phyloP scores from a whole-genome alignment of 2,888 invertebrate genomes.

The Eremobia ochroleuca region DNA sequence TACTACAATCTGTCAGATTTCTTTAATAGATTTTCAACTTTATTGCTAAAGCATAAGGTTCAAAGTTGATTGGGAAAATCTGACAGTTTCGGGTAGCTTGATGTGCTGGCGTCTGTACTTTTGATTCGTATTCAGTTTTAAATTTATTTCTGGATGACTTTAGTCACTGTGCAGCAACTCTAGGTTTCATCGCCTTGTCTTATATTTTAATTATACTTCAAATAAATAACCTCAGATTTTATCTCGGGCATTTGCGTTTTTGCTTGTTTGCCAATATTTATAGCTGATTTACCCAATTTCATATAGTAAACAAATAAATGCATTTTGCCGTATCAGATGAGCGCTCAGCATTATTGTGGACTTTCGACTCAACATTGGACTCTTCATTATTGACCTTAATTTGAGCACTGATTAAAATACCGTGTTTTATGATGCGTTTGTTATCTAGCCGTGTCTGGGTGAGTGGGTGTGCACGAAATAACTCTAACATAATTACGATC shows the following conservation, averaged over 20 bases:
- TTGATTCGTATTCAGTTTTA: conserved; percentile 40
- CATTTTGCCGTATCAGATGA: conserved; percentile 52
- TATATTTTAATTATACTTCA: conserved; percentile 53
- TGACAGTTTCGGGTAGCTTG: no score
- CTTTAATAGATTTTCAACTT: no score
- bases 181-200: conserved; percentile 27
- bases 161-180: conserved; percentile 31
- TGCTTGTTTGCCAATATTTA: conserved; percentile 65
- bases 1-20: no score
- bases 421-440: conserved; percentile 79
- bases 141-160: conserved; percentile 29
- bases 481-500: conserved; percentile 87
- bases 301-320: conserved; percentile 53
- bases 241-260: conserved; percentile 33
- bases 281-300: conserved; percentile 57
- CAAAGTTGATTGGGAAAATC: no score
- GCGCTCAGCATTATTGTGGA: conserved; percentile 56
- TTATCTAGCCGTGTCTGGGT: conserved; percentile 75
- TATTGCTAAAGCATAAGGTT: no score
- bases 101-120: no score
- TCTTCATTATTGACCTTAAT: conserved; percentile 81
- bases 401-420: conserved; percentile 81
- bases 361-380: conserved; percentile 63
- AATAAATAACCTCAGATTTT: conserved; percentile 51
- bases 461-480: conserved; percentile 87